Conservation (phyloP, 2,888 invertebrate species). For the Lagria hirta region DNA sequence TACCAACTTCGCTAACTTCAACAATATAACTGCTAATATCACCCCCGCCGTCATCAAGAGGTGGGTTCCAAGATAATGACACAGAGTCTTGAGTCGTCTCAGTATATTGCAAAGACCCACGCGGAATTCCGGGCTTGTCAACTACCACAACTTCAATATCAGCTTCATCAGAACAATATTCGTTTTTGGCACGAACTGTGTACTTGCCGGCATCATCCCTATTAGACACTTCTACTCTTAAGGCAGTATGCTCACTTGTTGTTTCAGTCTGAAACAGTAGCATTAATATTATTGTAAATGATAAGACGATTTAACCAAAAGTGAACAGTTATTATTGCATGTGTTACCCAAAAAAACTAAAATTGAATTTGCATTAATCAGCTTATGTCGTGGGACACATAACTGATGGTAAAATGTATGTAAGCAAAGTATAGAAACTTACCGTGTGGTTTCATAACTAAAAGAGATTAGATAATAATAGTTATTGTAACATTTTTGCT, state of each 20-base stretch:
- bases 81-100: constrained; percentile 93
- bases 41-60: constrained; percentile 90
- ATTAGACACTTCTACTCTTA: constrained; percentile 79
- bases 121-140: constrained; percentile 84
- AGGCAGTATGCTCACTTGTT: constrained; percentile 79
- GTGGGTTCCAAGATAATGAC: constrained; percentile 93
- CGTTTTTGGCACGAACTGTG: constrained; percentile 81
- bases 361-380: no score
- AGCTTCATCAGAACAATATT: constrained; percentile 83
- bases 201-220: constrained; percentile 87
- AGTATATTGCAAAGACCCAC: constrained; percentile 85
- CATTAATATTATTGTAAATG: constrained; percentile 67
- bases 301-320: constrained; percentile 81
- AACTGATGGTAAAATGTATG: no score
- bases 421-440: no score
- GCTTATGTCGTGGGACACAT: no score
- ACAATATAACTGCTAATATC: constrained; percentile 96
- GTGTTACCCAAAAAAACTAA: no score
- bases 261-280: constrained; percentile 81
- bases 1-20: constrained; percentile 90
- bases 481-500: no score
- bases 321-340: no score
- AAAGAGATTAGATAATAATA: no score
- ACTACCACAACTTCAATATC: constrained; percentile 80
- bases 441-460: no score